Evolutionary conservation across 2,888 invertebrate species (phyloP).

Genomic region (Odontocerum albicorne): DNA sequence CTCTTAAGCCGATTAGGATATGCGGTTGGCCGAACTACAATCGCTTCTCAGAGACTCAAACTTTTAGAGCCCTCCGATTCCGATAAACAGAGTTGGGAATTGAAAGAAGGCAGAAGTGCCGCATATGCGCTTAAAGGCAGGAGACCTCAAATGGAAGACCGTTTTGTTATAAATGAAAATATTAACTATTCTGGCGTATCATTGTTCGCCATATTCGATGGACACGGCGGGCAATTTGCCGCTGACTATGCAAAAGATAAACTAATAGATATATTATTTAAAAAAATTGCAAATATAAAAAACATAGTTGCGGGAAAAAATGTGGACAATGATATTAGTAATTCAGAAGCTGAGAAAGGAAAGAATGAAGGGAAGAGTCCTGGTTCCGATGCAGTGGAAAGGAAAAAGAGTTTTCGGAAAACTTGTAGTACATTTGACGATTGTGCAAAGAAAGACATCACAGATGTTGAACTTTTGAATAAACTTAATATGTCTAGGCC

Average conservation of each 20-base stretch:
- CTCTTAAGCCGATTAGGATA: slow-evolving; percentile 71
- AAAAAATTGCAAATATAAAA: slow-evolving; percentile 74
- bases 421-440: slow-evolving; percentile 64
- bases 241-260: slow-evolving; percentile 91
- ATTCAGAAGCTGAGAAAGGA: slow-evolving; percentile 50
- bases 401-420: slow-evolving; percentile 68
- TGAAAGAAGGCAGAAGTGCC: slow-evolving; percentile 47
- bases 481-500: slow-evolving; percentile 65
- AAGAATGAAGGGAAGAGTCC: slow-evolving; percentile 43
- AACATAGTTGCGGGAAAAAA: slow-evolving; percentile 65
- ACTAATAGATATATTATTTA: slow-evolving; percentile 76
- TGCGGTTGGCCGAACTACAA: slow-evolving; percentile 60
- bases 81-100: slow-evolving; percentile 51
- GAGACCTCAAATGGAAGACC: slow-evolving; percentile 91
- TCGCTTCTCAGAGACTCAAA: slow-evolving; percentile 60
- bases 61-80: slow-evolving; percentile 58
- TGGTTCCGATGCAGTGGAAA: slow-evolving; percentile 40
- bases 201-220: slow-evolving; percentile 91
- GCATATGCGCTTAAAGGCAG: slow-evolving; percentile 91
- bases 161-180: slow-evolving; percentile 86
- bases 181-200: slow-evolving; percentile 82
- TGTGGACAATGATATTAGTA: slow-evolving; percentile 45
- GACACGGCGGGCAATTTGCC: slow-evolving; percentile 94
- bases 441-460: slow-evolving; percentile 61
- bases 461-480: slow-evolving; percentile 67